phyloP scores from a whole-genome alignment of 1,140 invertebrate genomes.

The Telenomus remus region DNA sequence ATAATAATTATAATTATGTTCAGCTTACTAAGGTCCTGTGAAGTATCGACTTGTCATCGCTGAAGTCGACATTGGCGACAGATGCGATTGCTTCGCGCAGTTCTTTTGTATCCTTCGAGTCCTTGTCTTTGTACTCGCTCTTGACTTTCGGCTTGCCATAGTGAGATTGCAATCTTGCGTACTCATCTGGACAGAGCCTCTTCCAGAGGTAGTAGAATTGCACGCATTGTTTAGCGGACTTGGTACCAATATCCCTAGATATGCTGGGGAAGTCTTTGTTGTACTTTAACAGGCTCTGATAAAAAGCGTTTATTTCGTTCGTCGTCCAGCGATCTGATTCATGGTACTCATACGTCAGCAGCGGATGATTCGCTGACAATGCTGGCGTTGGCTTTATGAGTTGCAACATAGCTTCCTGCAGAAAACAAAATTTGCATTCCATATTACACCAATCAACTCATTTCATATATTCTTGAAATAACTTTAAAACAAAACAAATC shows the following conservation, averaged over 20 bases:
- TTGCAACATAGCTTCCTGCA: conserved; percentile 86
- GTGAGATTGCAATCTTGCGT: conserved; percentile 78
- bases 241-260: conserved; percentile 89
- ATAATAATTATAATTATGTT: too few relatives aligned
- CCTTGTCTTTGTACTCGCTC: conserved; percentile 62
- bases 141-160: conserved; percentile 71
- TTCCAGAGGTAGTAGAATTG: conserved; percentile 99
- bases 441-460: too few relatives aligned
- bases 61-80: conserved; percentile 72
- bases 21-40: conserved; percentile 70
- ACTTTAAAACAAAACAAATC: conserved; percentile 2
- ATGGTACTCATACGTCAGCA: conserved; percentile 83
- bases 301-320: conserved; percentile 91
- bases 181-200: conserved; percentile 92
- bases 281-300: conserved; percentile 89
- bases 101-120: conserved; percentile 70
- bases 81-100: conserved; percentile 71
- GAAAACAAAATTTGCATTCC: conserved; percentile 16
- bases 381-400: conserved; percentile 85
- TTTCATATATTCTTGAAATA: too few relatives aligned
- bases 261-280: conserved; percentile 96
- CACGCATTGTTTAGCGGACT: conserved; percentile 94
- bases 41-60: conserved; percentile 73
- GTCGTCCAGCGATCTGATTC: conserved; percentile 88
- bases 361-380: conserved; percentile 84